Conservation (phyloP, 2,113 vertebrate genomes). For the Macrotis lagotis region DNA sequence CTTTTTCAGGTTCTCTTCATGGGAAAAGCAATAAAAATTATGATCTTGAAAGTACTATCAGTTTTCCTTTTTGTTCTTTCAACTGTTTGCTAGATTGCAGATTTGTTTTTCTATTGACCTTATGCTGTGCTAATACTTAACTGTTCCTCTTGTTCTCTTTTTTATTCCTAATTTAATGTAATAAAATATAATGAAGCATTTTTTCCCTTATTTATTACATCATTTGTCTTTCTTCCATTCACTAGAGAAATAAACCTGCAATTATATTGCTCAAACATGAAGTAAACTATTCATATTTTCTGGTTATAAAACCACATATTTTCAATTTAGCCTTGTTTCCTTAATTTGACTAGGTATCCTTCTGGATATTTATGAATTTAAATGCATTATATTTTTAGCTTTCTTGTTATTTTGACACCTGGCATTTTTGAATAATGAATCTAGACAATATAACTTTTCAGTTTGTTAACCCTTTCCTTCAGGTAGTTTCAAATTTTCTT, state of each 20-base stretch:
- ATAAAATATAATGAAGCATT: constrained; percentile 14
- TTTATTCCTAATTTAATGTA: constrained; percentile 26
- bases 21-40: constrained; percentile 12
- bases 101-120: constrained; percentile 40
- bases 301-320: constrained; percentile 28
- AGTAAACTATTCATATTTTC: constrained; percentile 19
- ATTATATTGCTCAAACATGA: constrained; percentile 5
- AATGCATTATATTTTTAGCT: constrained; percentile 27
- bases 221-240: background rate
- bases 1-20: constrained; percentile 30
- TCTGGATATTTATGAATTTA: constrained; percentile 12
- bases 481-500: constrained; percentile 21
- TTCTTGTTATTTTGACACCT: constrained; percentile 37
- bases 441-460: constrained; percentile 4
- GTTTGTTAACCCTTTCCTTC: constrained; percentile 4
- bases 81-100: background rate
- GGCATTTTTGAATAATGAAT: constrained; percentile 14
- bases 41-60: background rate
- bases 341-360: constrained; percentile 32
- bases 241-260: background rate
- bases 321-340: constrained; percentile 28
- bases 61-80: constrained; percentile 43
- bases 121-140: constrained; percentile 12
- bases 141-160: background rate
- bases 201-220: constrained; percentile 15